phyloP scores from a whole-genome alignment of 2,113 vertebrate species.

The Gopherus evgoodei region DNA sequence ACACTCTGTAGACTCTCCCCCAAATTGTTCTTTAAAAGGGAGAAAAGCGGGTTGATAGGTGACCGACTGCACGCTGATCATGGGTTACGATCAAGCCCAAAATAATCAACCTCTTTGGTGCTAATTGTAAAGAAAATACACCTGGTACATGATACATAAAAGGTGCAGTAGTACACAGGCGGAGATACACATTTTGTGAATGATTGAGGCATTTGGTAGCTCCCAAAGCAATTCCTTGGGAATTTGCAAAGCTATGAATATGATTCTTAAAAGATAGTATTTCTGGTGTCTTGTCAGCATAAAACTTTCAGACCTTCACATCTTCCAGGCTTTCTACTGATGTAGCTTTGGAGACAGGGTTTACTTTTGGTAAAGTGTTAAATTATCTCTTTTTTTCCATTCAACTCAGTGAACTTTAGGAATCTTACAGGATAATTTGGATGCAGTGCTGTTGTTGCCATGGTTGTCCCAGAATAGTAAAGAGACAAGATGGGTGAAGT shows the following conservation, averaged over 20 bases:
- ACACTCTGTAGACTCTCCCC: not conserved
- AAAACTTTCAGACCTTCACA: too few relatives aligned
- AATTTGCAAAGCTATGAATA: not conserved
- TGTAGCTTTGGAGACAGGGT: not conserved
- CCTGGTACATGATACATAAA: not conserved
- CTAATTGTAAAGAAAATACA: not conserved
- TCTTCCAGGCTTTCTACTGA: not conserved
- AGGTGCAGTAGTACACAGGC: too few relatives aligned
- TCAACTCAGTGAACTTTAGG: not conserved
- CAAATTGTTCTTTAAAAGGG: not conserved
- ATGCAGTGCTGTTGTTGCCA: not conserved
- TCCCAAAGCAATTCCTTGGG: not conserved
- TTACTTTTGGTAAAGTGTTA: not conserved
- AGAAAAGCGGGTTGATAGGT: not conserved
- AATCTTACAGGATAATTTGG: not conserved
- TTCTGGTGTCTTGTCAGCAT: not conserved
- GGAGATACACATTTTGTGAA: too few relatives aligned
- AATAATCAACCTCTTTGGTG: not conserved
- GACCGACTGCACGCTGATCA: not conserved
- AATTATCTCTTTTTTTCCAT: not conserved
- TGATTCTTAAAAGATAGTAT: not conserved
- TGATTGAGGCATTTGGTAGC: not conserved
- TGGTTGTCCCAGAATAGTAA: not conserved
- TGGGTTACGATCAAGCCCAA: not conserved
- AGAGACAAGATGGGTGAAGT: not conserved